Percentiles rank a stretch among this genome's conserved stretches.
These are phyloP conservation scores for Aeoliscus strigatus DNA, from an alignment of 2,797 vertebrate species.

Conservation along the genomic window DNA sequence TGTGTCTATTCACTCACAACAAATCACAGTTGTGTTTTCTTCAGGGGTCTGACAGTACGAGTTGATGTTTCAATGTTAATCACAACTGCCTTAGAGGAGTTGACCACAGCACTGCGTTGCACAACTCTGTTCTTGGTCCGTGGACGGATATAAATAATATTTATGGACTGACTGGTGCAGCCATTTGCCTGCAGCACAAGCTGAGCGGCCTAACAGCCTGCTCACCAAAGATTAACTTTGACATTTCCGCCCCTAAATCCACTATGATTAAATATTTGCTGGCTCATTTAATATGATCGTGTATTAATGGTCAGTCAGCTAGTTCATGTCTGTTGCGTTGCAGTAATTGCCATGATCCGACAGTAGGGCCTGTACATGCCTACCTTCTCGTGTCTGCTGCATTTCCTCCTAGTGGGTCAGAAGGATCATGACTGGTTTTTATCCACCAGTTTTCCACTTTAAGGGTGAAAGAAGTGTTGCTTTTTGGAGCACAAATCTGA, in stretches of 20 bases:
- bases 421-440: constrained; percentile 6
- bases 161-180: constrained; percentile 52
- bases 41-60: constrained; percentile 3
- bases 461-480: not conserved
- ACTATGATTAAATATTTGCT: constrained; percentile 63
- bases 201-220: constrained; percentile 32
- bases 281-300: constrained; percentile 63
- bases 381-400: constrained; percentile 16
- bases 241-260: constrained; percentile 49
- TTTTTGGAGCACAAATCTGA: not conserved
- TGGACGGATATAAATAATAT: constrained; percentile 53
- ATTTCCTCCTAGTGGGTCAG: constrained; percentile 8
- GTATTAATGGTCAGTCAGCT: constrained; percentile 56
- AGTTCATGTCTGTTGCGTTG: constrained; percentile 33
- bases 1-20: too few relatives aligned
- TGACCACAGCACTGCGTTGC: constrained; percentile 13
- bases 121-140: constrained; percentile 27
- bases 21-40: too few relatives aligned
- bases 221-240: constrained; percentile 61
- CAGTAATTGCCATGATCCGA: constrained; percentile 41
- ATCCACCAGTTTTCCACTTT: not conserved
- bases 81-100: constrained; percentile 1
- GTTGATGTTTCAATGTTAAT: not conserved
- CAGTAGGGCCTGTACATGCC: constrained; percentile 8
- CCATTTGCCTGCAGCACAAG: constrained; percentile 37